phyloP scores from a whole-genome alignment of 1,140 invertebrate genomes.

The Pseudomyrmex concolor region DNA sequence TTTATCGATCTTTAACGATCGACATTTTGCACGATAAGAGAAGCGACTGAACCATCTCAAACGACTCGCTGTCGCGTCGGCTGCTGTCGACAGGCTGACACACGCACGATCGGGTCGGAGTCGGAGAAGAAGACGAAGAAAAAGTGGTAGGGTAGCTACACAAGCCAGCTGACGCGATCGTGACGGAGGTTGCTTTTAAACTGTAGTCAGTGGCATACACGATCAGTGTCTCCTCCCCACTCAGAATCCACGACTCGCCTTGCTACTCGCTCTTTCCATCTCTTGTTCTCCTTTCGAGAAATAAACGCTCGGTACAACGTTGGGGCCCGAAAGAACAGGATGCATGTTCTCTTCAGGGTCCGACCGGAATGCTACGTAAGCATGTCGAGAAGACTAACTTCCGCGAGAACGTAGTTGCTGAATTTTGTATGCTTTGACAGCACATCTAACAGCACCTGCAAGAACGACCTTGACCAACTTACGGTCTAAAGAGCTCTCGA shows the following conservation, averaged over 20 bases:
- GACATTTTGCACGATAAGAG: not conserved
- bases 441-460: conserved; percentile 16
- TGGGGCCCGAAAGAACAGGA: conserved; percentile 22
- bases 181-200: conserved; percentile 84
- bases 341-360: not conserved
- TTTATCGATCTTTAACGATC: conserved; percentile 13
- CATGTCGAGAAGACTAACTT: not conserved
- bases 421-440: conserved; percentile 39
- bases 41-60: conserved; percentile 30
- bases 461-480: conserved; percentile 76
- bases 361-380: not conserved
- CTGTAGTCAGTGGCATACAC: conserved; percentile 80
- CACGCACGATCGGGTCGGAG: conserved; percentile 72
- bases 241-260: conserved; percentile 57
- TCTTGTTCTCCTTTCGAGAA: conserved; percentile 76
- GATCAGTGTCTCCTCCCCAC: conserved; percentile 80
- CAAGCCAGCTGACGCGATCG: conserved; percentile 82
- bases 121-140: conserved; percentile 29
- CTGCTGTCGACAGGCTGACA: conserved; percentile 22
- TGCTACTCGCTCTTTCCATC: conserved; percentile 53
- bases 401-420: not conserved
- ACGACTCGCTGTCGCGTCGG: conserved; percentile 50
- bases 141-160: conserved; percentile 68
- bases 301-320: conserved; percentile 74
- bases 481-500: conserved; percentile 9